phyloP scores from a whole-genome alignment of 64 coral and sea anemone species.

The Stichodactyla mertensii region DNA sequence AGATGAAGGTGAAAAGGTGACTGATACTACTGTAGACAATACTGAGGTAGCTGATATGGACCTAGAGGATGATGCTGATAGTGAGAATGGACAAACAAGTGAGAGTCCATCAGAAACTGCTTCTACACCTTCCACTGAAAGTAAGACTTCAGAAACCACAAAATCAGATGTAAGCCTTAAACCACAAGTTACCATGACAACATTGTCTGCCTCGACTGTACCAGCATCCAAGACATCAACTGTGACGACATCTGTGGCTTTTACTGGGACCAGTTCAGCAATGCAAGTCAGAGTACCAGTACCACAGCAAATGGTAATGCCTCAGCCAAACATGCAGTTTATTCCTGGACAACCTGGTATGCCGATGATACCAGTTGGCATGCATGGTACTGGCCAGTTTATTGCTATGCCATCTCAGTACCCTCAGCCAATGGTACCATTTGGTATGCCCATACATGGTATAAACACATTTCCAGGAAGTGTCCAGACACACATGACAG shows the following conservation, averaged over 20 bases:
- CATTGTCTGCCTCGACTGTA: neutral
- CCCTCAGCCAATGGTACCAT: conserved; percentile 18
- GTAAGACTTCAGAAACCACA: conserved; percentile 5
- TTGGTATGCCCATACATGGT: conserved; percentile 21
- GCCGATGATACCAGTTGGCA: conserved; percentile 22
- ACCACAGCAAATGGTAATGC: conserved; percentile 11
- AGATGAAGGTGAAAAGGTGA: conserved; percentile 37
- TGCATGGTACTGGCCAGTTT: conserved; percentile 24
- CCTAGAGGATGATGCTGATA: conserved; percentile 88
- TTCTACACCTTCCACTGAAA: conserved; percentile 19
- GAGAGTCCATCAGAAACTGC: conserved; percentile 21
- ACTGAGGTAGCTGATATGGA: conserved; percentile 99
- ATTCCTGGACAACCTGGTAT: conserved; percentile 25
- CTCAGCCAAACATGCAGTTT: conserved; percentile 17
- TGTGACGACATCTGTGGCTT: neutral
- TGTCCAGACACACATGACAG: neutral
- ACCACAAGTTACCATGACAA: neutral
- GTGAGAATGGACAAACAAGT: conserved; percentile 59
- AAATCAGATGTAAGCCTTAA: neutral
- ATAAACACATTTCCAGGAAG: neutral
- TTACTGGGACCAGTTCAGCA: neutral
- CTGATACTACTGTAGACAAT: conserved; percentile 88
- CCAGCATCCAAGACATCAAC: neutral
- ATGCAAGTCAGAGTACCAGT: conserved; percentile 41
- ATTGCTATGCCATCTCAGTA: conserved; percentile 2